A percentile compares a stretch with the other conserved stretches of the same genome.
Conservation (phyloP, 53 echinoderm and acorn worm genomes). For the Mesocentrotus franciscanus region DNA sequence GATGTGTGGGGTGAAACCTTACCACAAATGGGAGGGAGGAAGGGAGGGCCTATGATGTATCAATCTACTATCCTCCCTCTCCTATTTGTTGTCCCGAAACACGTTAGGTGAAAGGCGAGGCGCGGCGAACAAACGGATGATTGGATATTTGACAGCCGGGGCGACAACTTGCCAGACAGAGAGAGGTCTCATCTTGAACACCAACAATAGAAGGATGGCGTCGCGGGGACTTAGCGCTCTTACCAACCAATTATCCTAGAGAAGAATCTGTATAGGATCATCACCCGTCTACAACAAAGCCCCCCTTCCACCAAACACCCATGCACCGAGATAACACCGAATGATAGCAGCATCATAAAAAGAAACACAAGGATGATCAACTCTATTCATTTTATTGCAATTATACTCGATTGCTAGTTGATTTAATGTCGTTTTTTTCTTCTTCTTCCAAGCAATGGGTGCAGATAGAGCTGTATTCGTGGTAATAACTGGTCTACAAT, state of each 20-base stretch:
- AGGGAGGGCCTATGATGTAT: conserved; percentile 45
- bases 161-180: conserved; percentile 56
- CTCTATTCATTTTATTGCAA: conserved; percentile 57
- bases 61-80: conserved; percentile 6
- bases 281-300: conserved; percentile 32
- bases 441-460: not conserved
- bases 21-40: not conserved
- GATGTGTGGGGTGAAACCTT: not conserved
- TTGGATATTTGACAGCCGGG: conserved; percentile 61
- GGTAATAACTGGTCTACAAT: conserved; percentile 42
- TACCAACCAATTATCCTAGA: conserved; percentile 70
- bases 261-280: conserved; percentile 57
- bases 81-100: not conserved
- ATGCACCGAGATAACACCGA: conserved; percentile 40
- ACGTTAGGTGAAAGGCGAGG: conserved; percentile 63
- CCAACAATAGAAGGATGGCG: conserved; percentile 74
- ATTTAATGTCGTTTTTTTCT: conserved; percentile 58
- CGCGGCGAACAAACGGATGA: conserved; percentile 53
- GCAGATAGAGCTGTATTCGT: not conserved
- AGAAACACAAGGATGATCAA: conserved; percentile 43
- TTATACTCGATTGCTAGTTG: conserved; percentile 66
- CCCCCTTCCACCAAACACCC: not conserved
- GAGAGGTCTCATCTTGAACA: conserved; percentile 15
- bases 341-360: conserved; percentile 19
- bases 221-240: conserved; percentile 71